These are phyloP conservation scores for Acronicta alni DNA, from an alignment of 2,888 invertebrate species.

Conservation along the genomic window DNA sequence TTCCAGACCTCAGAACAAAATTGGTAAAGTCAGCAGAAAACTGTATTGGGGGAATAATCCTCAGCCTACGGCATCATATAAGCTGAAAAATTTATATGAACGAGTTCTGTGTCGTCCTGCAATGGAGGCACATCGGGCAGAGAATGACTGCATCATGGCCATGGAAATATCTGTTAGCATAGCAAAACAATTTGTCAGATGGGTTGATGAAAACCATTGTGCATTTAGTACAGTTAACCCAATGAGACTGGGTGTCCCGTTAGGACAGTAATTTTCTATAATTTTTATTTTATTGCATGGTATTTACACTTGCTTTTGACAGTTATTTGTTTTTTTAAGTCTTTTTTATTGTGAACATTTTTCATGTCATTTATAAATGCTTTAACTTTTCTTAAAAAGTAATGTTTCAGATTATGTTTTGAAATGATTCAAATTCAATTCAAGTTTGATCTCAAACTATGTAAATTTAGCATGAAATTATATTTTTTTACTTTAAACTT, in stretches of 20 bases:
- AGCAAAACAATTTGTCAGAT: conserved; percentile 88
- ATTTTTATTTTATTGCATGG: not conserved
- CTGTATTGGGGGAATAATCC: conserved; percentile 65
- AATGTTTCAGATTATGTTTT: too few species aligned
- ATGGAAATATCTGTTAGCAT: conserved; percentile 89
- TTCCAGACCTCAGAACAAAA: not conserved
- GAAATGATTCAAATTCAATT: too few species aligned
- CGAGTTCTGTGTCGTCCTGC: conserved; percentile 83
- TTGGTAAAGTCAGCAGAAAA: conserved; percentile 58
- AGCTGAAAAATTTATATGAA: conserved; percentile 88
- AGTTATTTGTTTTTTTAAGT: not conserved
- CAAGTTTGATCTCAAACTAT: too few species aligned
- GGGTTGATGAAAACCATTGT: conserved; percentile 77
- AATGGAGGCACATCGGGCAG: conserved; percentile 90
- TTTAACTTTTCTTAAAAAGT: too few species aligned
- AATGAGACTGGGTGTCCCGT: conserved; percentile 73
- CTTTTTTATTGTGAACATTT: too few species aligned
- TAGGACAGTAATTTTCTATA: conserved; percentile 49
- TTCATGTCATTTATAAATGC: too few species aligned
- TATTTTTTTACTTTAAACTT: too few species aligned
- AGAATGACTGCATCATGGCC: conserved; percentile 91
- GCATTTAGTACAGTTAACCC: conserved; percentile 71
- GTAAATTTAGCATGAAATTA: too few species aligned
- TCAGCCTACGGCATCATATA: conserved; percentile 79
- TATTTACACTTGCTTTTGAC: conserved; percentile 4